A percentile compares a stretch with the other conserved stretches of the same genome.
Evolutionary conservation across 2,797 vertebrate species (phyloP).

Genomic region (Falco novaeseelandiae): DNA sequence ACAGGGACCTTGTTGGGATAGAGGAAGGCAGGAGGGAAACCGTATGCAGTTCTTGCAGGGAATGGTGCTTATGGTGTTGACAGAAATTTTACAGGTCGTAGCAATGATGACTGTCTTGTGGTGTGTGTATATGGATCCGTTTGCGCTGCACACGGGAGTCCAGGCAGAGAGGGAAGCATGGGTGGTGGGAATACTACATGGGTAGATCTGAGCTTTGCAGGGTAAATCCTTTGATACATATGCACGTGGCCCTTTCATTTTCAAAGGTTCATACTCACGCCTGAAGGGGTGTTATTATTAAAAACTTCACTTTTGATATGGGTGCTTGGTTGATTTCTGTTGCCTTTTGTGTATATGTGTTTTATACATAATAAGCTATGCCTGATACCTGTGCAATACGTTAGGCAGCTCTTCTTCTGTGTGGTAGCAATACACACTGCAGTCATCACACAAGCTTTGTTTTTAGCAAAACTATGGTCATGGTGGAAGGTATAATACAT

Average conservation of each 20-base stretch:
- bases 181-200: not conserved
- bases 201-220: not conserved
- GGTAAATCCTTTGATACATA: not conserved
- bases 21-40: not conserved
- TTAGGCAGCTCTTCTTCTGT: not conserved
- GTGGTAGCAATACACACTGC: not conserved
- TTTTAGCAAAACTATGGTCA: not conserved
- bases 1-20: not conserved
- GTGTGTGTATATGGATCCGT: not conserved
- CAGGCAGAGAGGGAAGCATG: not conserved
- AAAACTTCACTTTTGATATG: not conserved
- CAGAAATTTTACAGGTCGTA: not conserved
- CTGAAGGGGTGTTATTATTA: not conserved
- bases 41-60: rapidly evolving
- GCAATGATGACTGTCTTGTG: not conserved
- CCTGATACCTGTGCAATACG: not conserved
- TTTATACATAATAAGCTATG: not conserved
- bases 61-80: not conserved
- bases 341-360: not conserved
- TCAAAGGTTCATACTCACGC: not conserved
- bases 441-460: not conserved
- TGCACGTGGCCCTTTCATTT: rapidly evolving
- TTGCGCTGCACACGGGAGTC: not conserved
- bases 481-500: not conserved
- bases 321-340: not conserved